These are phyloP conservation scores for Neopipo cinnamomea DNA, from an alignment of 2,113 vertebrate species.

Conservation along the genomic window DNA sequence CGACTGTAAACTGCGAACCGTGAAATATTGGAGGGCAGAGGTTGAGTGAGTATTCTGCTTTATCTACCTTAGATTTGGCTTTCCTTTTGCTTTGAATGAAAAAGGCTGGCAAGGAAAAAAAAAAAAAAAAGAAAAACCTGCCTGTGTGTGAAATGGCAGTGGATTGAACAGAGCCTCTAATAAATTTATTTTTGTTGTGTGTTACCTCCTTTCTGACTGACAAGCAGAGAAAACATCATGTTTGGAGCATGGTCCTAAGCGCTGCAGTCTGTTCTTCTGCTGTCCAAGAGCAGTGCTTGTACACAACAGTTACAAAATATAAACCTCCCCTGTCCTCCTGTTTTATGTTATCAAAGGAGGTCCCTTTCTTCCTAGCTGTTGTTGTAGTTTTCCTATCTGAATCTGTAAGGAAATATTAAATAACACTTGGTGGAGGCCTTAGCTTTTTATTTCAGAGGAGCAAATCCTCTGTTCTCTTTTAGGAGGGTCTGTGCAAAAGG, in stretches of 20 bases:
- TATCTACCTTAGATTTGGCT: background rate
- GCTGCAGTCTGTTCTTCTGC: background rate
- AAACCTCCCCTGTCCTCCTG: rapidly evolving
- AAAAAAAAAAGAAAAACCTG: background rate
- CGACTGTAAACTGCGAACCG: constrained; percentile 19
- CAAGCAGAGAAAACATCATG: background rate
- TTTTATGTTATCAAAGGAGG: background rate
- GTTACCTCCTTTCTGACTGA: background rate
- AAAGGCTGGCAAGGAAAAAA: no score
- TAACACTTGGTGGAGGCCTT: background rate
- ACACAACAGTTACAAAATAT: background rate
- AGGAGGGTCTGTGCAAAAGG: background rate
- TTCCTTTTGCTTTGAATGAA: constrained; percentile 24
- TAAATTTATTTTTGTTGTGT: background rate
- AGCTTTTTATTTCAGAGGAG: background rate
- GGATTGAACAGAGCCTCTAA: constrained; percentile 53
- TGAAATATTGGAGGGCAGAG: constrained; percentile 27
- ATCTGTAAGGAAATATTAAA: background rate
- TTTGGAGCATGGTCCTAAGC: background rate
- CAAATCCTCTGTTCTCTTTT: background rate
- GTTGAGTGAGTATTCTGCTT: background rate
- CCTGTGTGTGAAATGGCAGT: background rate
- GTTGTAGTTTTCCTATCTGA: background rate
- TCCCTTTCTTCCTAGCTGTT: background rate
- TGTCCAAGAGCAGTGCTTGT: background rate